These are phyloP conservation scores for Onychostoma macrolepis DNA, from an alignment of 2,113 vertebrate genomes.

Conservation along the genomic window DNA sequence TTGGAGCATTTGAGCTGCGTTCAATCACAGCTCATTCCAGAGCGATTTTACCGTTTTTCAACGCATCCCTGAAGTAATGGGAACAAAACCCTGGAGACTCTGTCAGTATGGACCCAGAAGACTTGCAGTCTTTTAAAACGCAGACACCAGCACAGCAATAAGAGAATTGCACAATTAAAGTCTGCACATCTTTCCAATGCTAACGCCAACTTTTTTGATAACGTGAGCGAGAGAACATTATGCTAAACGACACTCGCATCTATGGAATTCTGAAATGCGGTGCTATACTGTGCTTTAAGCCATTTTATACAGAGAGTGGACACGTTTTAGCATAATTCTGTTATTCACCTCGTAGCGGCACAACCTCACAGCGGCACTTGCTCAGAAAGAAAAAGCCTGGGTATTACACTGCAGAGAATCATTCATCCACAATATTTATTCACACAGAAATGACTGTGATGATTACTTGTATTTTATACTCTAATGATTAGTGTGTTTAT, in stretches of 20 bases:
- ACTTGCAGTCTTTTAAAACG: constrained; percentile 55
- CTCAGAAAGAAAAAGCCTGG: constrained; percentile 1
- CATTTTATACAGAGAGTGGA: constrained; percentile 12
- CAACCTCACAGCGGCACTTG: not conserved
- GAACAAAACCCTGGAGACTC: constrained; percentile 60
- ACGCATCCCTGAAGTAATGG: constrained; percentile 64
- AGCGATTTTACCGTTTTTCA: constrained; percentile 41
- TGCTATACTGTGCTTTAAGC: constrained; percentile 19
- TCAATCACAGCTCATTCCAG: constrained; percentile 56
- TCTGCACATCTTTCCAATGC: constrained; percentile 23
- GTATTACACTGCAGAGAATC: constrained; percentile 5
- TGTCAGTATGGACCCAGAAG: constrained; percentile 45
- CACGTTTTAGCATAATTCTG: constrained; percentile 26
- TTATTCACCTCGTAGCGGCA: constrained; percentile 43
- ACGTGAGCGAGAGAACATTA: constrained; percentile 49
- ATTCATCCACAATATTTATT: constrained; percentile 48
- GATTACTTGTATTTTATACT: constrained; percentile 35
- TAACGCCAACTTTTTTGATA: constrained; percentile 48
- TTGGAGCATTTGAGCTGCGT: constrained; percentile 52
- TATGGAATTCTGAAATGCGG: constrained; percentile 43
- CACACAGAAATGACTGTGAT: constrained; percentile 27
- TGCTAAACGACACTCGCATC: constrained; percentile 48
- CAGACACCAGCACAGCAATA: constrained; percentile 47
- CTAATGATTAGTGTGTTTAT: constrained; percentile 39
- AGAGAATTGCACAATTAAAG: constrained; percentile 52